A percentile compares a stretch with the other conserved stretches of the same genome.
These are phyloP conservation scores for Sitophilus oryzae DNA, from an alignment of 1,140 invertebrate genomes.

Conservation along the genomic window DNA sequence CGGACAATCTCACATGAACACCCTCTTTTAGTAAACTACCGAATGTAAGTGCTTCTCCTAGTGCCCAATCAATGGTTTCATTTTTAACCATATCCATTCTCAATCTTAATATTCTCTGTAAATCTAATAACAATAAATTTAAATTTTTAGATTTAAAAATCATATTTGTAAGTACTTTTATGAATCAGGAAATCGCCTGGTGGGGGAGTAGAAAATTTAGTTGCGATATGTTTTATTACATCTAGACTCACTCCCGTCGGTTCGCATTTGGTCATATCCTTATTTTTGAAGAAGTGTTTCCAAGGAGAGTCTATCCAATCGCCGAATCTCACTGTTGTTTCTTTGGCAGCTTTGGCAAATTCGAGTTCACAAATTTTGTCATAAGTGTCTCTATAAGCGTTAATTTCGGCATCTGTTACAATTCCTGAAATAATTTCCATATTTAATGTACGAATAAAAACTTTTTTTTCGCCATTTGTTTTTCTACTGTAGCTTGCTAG, in stretches of 20 bases:
- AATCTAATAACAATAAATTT: too few relatives aligned
- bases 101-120: too few relatives aligned
- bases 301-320: conserved; percentile 87
- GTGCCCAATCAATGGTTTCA: conserved; percentile 98
- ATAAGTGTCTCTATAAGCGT: conserved; percentile 24
- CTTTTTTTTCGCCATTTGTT: too few relatives aligned
- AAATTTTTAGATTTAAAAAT: too few relatives aligned
- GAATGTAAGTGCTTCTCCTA: conserved; percentile 96
- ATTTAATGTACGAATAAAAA: too few relatives aligned
- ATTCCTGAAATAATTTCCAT: too few relatives aligned
- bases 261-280: conserved; percentile 45
- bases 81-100: too few relatives aligned
- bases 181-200: conserved; percentile 41
- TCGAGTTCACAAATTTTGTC: conserved; percentile 72
- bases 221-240: conserved; percentile 60
- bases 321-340: conserved; percentile 48
- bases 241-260: conserved; percentile 62
- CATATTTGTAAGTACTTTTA: conserved; percentile 23
- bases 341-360: conserved; percentile 62
- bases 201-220: conserved; percentile 60
- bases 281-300: conserved; percentile 62
- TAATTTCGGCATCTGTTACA: conserved; percentile 18
- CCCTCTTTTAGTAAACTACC: conserved; percentile 88
- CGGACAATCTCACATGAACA: conserved; percentile 88
- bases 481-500: too few relatives aligned